phyloP scores from a whole-genome alignment of 1,140 invertebrate genomes.

The Calliphora vicina region DNA sequence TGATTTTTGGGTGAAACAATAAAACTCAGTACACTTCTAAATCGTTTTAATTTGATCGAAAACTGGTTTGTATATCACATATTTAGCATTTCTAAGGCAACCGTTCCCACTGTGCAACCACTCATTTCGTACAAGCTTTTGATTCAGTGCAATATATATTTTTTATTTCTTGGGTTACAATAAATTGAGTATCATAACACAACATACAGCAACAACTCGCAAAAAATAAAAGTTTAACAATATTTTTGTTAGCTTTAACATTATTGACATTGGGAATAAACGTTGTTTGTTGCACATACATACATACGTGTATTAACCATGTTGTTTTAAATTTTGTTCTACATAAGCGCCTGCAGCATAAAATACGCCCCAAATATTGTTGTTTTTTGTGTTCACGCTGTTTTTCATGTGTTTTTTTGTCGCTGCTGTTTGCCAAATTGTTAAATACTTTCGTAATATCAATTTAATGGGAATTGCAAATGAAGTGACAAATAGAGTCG shows the following conservation, averaged over 20 bases:
- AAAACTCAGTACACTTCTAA: no score
- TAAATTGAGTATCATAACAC: slow-evolving; percentile 23
- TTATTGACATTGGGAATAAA: slow-evolving; percentile 19
- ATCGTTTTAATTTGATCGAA: no score
- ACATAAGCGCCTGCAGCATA: not conserved
- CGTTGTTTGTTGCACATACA: not conserved
- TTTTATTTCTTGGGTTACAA: not conserved
- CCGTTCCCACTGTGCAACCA: no score
- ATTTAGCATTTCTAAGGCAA: no score
- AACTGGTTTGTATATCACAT: no score
- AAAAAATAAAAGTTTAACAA: slow-evolving; percentile 16
- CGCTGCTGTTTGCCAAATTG: not conserved
- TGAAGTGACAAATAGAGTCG: slow-evolving; percentile 21
- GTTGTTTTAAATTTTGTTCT: no score
- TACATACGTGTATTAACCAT: no score
- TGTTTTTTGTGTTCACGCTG: not conserved
- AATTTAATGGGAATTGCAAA: slow-evolving; percentile 35
- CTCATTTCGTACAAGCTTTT: no score
- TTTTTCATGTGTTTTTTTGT: not conserved
- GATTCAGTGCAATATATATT: not conserved
- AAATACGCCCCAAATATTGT: not conserved
- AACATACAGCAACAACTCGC: not conserved
- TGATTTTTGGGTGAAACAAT: no score
- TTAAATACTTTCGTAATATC: slow-evolving; percentile 22
- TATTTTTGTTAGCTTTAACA: slow-evolving; percentile 24